Percentiles rank a stretch among this genome's conserved stretches.
Evolutionary conservation across 2,797 vertebrate genomes (phyloP).

Genomic region (Acridotheres tristis): DNA sequence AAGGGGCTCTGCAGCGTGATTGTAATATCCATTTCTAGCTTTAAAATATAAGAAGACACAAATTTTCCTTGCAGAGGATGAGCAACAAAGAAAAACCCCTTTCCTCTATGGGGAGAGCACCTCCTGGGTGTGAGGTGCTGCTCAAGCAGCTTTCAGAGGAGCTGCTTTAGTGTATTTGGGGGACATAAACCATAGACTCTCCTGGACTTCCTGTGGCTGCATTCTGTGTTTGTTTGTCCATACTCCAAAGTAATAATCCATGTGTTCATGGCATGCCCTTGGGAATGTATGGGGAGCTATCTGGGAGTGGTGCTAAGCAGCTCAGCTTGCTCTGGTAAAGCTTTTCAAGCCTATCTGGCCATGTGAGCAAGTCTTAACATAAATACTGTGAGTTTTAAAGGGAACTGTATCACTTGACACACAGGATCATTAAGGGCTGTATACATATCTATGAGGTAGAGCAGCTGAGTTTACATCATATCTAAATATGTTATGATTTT

Average conservation of each 20-base stretch:
- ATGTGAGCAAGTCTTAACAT: not conserved
- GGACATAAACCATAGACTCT: not conserved
- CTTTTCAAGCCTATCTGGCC: not conserved
- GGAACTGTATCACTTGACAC: not conserved
- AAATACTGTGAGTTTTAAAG: not conserved
- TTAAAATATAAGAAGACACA: not conserved
- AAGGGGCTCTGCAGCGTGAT: not conserved
- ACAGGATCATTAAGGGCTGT: not conserved
- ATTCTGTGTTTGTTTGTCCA: not conserved
- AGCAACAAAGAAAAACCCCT: not conserved
- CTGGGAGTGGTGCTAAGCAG: not conserved
- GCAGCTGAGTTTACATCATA: not conserved
- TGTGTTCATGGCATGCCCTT: not conserved
- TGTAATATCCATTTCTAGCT: not conserved
- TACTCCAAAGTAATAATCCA: not conserved
- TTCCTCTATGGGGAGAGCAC: not conserved
- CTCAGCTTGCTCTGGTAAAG: not conserved
- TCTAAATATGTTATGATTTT: not conserved
- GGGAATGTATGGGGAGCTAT: not conserved
- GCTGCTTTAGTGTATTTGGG: not conserved
- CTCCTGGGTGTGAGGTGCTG: not conserved
- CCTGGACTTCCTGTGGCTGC: not conserved
- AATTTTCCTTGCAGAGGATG: not conserved
- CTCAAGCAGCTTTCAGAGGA: not conserved
- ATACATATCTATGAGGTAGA: fast-evolving